Conservation (phyloP, 1,140 invertebrate species). For the Andrena cerasifolii region DNA sequence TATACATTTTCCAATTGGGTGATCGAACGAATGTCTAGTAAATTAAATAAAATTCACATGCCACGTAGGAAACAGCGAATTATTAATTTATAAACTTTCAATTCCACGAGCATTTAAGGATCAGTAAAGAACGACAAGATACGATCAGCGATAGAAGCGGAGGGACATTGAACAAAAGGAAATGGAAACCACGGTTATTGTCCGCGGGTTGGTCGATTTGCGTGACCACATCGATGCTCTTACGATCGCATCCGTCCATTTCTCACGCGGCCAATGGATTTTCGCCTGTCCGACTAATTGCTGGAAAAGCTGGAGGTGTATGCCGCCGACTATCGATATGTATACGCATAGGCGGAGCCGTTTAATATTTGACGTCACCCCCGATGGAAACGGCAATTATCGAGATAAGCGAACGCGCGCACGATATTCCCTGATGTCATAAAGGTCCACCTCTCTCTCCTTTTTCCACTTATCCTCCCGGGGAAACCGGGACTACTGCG, state of each 20-base stretch:
- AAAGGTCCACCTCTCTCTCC: conserved; percentile 60
- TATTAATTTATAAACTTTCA: not conserved
- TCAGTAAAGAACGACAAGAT: conserved; percentile 6
- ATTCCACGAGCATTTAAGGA: not conserved
- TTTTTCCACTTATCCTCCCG: conserved; percentile 57
- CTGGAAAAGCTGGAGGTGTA: conserved; percentile 66
- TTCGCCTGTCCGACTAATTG: conserved; percentile 69
- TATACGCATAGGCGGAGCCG: conserved; percentile 60
- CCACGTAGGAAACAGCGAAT: not conserved
- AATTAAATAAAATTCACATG: no score
- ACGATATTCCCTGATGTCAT: conserved; percentile 65
- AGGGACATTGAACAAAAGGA: conserved; percentile 15
- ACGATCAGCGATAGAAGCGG: conserved; percentile 49
- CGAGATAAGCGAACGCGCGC: conserved; percentile 69
- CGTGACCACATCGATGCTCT: conserved; percentile 57
- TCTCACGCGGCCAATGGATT: conserved; percentile 69
- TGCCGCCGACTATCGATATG: conserved; percentile 62
- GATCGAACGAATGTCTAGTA: no score
- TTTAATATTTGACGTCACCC: conserved; percentile 72
- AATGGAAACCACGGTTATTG: conserved; percentile 52
- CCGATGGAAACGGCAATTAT: conserved; percentile 76
- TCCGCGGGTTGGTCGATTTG: conserved; percentile 46
- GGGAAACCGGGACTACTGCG: conserved; percentile 43
- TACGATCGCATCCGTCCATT: conserved; percentile 56
- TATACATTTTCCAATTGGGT: no score